Percentiles rank a stretch among this genome's conserved stretches.
phyloP scores from a whole-genome alignment of 2,888 invertebrate genomes.

The Noctua janthe region DNA sequence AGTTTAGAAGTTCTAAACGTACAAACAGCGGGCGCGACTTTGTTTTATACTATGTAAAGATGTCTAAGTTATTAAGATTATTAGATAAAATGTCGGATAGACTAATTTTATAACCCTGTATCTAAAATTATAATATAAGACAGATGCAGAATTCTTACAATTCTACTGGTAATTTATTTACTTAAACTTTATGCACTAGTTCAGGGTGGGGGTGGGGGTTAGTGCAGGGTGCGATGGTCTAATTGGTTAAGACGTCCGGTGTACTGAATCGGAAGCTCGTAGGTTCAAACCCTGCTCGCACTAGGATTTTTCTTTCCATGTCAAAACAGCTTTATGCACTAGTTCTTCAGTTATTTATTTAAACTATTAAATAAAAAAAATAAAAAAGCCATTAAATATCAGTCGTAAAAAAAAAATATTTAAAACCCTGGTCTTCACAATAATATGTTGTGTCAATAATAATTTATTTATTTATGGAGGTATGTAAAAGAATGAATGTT shows the following conservation, averaged over 20 bases:
- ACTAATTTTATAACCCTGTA: neutral
- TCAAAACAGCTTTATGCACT: neutral
- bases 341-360: too few species aligned
- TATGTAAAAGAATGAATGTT: neutral
- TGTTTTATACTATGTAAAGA: too few species aligned
- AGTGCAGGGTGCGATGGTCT: too few species aligned
- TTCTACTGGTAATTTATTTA: neutral
- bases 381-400: neutral
- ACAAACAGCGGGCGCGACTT: too few species aligned
- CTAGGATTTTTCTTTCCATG: too few species aligned
- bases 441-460: neutral
- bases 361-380: too few species aligned
- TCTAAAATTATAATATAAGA: neutral
- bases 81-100: neutral
- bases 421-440: neutral
- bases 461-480: neutral
- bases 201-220: too few species aligned
- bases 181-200: neutral
- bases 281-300: too few species aligned
- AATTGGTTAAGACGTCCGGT: too few species aligned
- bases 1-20: too few species aligned
- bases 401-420: neutral
- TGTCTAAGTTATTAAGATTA: neutral
- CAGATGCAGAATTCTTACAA: neutral
- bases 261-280: too few species aligned